These are phyloP conservation scores for Diarsia dahlii DNA, from an alignment of 2,888 invertebrate genomes.

Conservation along the genomic window DNA sequence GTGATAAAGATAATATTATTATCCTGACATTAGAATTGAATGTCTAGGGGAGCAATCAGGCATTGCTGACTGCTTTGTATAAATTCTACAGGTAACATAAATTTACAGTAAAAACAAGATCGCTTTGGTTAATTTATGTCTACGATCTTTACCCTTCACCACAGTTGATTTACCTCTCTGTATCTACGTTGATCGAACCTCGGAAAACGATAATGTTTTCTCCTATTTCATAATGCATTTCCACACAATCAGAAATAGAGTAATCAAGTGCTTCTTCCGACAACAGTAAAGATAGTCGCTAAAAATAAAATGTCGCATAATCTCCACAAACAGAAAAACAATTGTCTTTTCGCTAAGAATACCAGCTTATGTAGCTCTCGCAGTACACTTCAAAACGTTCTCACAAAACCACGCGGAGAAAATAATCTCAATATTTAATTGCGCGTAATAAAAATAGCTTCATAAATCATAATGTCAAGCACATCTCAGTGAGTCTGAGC, in stretches of 20 bases:
- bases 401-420: slow-evolving; percentile 45
- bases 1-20: not conserved
- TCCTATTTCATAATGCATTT: not conserved
- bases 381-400: slow-evolving; percentile 13
- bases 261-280: slow-evolving; percentile 13
- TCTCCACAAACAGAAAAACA: slow-evolving; percentile 28
- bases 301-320: slow-evolving; percentile 42
- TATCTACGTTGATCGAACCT: not conserved
- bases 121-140: not conserved
- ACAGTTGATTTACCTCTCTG: not conserved
- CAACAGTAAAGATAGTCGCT: slow-evolving; percentile 20
- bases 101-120: not conserved
- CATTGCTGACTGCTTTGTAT: not conserved
- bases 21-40: not conserved
- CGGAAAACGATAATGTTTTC: not conserved
- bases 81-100: not conserved
- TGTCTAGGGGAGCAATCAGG: not conserved
- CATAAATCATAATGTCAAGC: slow-evolving; percentile 84
- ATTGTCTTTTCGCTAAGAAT: slow-evolving; percentile 9
- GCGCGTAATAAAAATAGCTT: slow-evolving; percentile 82
- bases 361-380: slow-evolving; percentile 2
- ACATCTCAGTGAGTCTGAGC: slow-evolving; percentile 77
- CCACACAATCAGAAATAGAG: not conserved
- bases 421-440: slow-evolving; percentile 66
- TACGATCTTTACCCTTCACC: not conserved